These are phyloP conservation scores for Hormiphora californensis DNA, from an alignment of 37 sponge, comb jelly and placozoan genomes.

Conservation along the genomic window DNA sequence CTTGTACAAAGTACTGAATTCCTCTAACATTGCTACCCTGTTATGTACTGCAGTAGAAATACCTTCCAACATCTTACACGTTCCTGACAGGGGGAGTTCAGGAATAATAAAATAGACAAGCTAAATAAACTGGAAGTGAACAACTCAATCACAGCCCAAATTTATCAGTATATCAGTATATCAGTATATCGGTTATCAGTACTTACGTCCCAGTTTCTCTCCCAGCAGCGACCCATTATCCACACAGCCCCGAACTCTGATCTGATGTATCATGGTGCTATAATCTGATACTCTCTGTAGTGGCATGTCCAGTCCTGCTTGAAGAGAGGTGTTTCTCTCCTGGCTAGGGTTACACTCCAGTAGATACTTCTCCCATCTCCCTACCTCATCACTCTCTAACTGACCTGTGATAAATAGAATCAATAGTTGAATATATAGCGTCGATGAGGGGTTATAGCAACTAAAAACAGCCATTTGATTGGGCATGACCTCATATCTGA, in stretches of 20 bases:
- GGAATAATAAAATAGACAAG: not conserved
- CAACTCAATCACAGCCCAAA: no score
- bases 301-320: constrained; percentile 5
- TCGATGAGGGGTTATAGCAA: no score
- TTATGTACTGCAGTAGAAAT: constrained; percentile 13
- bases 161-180: not conserved
- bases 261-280: not conserved
- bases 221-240: not conserved
- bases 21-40: not conserved
- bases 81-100: no score
- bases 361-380: constrained; percentile 12
- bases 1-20: not conserved
- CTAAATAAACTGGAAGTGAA: not conserved
- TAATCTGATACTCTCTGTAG: constrained; percentile 13
- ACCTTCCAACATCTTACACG: not conserved
- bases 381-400: not conserved
- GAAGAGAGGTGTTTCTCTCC: not conserved
- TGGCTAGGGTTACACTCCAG: not conserved
- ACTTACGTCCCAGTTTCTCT: constrained; percentile 25
- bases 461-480: no score
- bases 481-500: no score
- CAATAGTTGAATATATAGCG: no score
- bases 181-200: not conserved
- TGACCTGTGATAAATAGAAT: not conserved
- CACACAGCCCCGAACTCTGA: not conserved